Conservation (phyloP, 1,140 invertebrate species). For the Tetranychus urticae region DNA sequence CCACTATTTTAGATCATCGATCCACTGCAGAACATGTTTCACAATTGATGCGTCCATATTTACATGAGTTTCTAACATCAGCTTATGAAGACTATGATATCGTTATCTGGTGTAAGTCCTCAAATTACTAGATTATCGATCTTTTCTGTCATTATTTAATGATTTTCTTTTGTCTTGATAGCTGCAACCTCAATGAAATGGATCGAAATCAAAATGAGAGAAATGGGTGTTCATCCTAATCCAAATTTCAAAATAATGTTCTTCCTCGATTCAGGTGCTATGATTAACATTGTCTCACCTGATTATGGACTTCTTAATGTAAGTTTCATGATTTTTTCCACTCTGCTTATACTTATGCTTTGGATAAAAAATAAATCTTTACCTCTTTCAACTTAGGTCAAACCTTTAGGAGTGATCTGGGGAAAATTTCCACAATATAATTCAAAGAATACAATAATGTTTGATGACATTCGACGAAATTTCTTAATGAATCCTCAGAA, state of each 20-base stretch:
- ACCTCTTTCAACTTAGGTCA: slow-evolving; percentile 36
- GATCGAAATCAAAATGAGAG: slow-evolving; percentile 91
- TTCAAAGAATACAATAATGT: slow-evolving; percentile 86
- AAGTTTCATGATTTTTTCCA: slow-evolving; percentile 16
- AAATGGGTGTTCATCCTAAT: slow-evolving; percentile 58
- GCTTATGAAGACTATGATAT: slow-evolving; percentile 50
- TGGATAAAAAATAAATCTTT: no score
- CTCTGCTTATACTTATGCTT: neutral
- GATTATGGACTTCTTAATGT: slow-evolving; percentile 76
- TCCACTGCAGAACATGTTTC: slow-evolving; percentile 62
- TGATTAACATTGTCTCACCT: slow-evolving; percentile 74
- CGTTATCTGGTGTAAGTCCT: slow-evolving; percentile 29
- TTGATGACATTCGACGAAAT: slow-evolving; percentile 87
- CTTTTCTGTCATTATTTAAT: neutral
- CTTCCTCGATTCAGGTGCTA: slow-evolving; percentile 66
- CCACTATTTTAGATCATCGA: slow-evolving; percentile 41
- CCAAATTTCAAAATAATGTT: slow-evolving; percentile 76
- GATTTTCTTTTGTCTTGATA: slow-evolving; percentile 32
- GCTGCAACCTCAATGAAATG: slow-evolving; percentile 94
- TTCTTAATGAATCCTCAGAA: slow-evolving; percentile 94
- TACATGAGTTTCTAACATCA: slow-evolving; percentile 79
- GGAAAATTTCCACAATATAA: slow-evolving; percentile 71
- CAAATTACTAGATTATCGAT: slow-evolving; percentile 5
- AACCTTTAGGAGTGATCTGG: slow-evolving; percentile 90
- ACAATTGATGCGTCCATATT: slow-evolving; percentile 78